A percentile compares a stretch with the other conserved stretches of the same genome.
phyloP scores from a whole-genome alignment of 1,140 invertebrate species.

The Thereuonema tuberculata region DNA sequence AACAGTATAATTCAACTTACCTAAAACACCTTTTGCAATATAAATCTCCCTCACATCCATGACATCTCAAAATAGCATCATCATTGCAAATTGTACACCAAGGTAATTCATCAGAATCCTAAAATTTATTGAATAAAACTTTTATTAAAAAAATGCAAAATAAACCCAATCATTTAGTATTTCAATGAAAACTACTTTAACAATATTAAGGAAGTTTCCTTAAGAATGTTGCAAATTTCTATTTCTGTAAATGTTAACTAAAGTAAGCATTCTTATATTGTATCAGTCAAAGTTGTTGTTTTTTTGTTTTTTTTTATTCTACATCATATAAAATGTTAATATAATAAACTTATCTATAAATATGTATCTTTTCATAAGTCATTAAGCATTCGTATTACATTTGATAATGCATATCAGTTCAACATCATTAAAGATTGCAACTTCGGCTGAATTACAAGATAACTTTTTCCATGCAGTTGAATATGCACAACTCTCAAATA shows the following conservation, averaged over 20 bases:
- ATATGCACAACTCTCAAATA: no score
- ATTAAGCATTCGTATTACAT: no score
- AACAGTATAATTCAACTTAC: no score
- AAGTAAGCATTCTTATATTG: not conserved
- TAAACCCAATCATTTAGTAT: not conserved
- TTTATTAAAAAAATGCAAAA: not conserved
- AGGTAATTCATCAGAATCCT: constrained; percentile 45
- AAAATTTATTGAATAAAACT: not conserved
- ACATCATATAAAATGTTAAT: no score
- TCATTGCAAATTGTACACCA: constrained; percentile 65
- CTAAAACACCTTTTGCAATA: constrained; percentile 52
- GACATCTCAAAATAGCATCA: constrained; percentile 49
- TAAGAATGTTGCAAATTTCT: not conserved
- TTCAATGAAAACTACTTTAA: not conserved
- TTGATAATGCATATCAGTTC: no score
- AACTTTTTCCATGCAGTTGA: no score
- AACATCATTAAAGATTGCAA: no score
- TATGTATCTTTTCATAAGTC: no score
- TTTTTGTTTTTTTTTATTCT: no score
- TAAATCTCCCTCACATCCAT: constrained; percentile 52
- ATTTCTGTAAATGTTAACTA: not conserved
- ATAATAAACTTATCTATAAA: no score
- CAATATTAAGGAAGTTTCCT: not conserved
- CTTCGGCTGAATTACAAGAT: no score
- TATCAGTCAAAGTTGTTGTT: not conserved